Percentiles rank a stretch among this genome's conserved stretches.
These are phyloP conservation scores for Drosophila niveifrons DNA, from an alignment of 2,888 invertebrate genomes.

Conservation along the genomic window DNA sequence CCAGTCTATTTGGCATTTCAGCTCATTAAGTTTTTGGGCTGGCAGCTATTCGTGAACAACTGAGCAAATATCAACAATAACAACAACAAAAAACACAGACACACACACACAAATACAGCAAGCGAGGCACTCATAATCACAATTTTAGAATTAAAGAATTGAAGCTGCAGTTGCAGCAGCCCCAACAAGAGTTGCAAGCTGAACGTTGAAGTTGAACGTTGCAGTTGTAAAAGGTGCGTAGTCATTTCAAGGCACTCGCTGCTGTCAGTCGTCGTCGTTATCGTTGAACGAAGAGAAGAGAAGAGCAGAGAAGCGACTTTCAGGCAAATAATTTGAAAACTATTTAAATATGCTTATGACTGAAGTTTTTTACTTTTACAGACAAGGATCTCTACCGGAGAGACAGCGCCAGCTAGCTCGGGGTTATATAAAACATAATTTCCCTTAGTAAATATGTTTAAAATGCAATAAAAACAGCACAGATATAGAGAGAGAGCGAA, in stretches of 20 bases:
- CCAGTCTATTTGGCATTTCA: constrained; percentile 85
- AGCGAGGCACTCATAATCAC: neutral
- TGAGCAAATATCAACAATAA: constrained; percentile 74
- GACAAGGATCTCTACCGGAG: constrained; percentile 22
- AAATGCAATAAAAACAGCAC: constrained; percentile 54
- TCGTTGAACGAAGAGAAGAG: no score
- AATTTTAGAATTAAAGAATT: constrained; percentile 23
- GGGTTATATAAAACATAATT: constrained; percentile 57
- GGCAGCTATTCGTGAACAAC: constrained; percentile 85
- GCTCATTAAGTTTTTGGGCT: constrained; percentile 85
- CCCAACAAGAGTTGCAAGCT: neutral
- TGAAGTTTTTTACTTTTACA: constrained; percentile 57
- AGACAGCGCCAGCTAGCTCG: neutral
- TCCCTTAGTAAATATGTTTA: constrained; percentile 63
- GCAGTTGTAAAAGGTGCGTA: constrained; percentile 64
- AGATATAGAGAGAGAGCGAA: neutral
- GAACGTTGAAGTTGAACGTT: constrained; percentile 18
- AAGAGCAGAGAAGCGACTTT: no score
- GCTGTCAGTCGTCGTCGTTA: constrained; percentile 50
- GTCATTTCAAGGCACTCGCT: constrained; percentile 60
- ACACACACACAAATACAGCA: neutral
- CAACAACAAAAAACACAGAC: neutral
- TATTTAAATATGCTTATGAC: constrained; percentile 69
- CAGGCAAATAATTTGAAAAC: constrained; percentile 56
- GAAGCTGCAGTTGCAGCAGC: constrained; percentile 16